Percentiles rank a stretch among this genome's conserved stretches.
Evolutionary conservation across 2,113 vertebrate genomes (phyloP).

Genomic region (Siniperca knerii): DNA sequence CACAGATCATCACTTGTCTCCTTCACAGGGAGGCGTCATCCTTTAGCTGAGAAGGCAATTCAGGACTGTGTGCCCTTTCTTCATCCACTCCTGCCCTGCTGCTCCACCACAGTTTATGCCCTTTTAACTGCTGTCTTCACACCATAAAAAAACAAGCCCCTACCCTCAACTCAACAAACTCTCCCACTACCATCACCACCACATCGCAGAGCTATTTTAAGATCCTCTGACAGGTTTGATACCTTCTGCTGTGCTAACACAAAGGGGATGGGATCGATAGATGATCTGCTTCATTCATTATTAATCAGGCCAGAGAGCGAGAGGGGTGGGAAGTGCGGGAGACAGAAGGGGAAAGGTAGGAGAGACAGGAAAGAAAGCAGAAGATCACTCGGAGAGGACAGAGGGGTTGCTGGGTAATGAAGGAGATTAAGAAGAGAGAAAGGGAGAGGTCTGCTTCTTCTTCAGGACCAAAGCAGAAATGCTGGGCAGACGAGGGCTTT

Average conservation of each 20-base stretch:
- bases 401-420: conserved; percentile 57
- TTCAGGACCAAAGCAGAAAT: conserved; percentile 24
- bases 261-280: conserved; percentile 81
- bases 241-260: conserved; percentile 81
- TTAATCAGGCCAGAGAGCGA: conserved; percentile 79
- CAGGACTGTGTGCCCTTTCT: conserved; percentile 32
- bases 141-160: conserved; percentile 23
- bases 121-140: conserved; percentile 20
- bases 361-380: conserved; percentile 56
- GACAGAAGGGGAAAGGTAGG: conserved; percentile 66
- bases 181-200: conserved; percentile 37
- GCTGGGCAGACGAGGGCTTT: conserved; percentile 35
- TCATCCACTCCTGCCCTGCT: not conserved
- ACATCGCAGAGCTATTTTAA: conserved; percentile 72
- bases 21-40: conserved; percentile 48
- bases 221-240: conserved; percentile 80
- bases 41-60: conserved; percentile 55
- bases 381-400: conserved; percentile 68
- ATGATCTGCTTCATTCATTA: conserved; percentile 85
- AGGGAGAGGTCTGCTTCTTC: conserved; percentile 33
- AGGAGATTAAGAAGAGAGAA: conserved; percentile 61
- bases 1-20: conserved; percentile 71
- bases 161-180: conserved; percentile 54
- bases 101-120: conserved; percentile 3
- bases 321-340: conserved; percentile 63